Base-by-base conservation (phyloP, 2,797 vertebrate species). In the Pteropus rufus region DNA sequence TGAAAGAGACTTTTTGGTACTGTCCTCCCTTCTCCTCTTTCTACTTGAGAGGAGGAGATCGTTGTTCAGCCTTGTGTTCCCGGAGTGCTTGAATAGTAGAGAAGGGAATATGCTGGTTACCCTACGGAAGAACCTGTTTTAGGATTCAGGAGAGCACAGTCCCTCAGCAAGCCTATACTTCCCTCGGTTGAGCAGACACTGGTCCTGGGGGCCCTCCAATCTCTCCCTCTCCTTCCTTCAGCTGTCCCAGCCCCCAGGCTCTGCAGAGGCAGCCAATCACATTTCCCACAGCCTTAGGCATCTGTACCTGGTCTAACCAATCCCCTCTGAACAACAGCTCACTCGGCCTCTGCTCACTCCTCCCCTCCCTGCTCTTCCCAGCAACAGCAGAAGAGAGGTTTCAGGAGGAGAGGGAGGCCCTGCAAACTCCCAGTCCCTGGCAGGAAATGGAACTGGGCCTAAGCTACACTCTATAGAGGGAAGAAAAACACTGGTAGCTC, bases 301-400 rank as follows among this genome's bases (percentile, higher is more conserved):
- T 95, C 91, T 85, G 85, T 91, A 97, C 95, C 91, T 96, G 92
- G 69, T 56, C 34, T 64, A 89, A 85, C 89, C 95, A 93, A 96
- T 97, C 95, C 76, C 46, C 44, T 95, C 72, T 41, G 77, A 52
- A 91, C 49, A 96, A 72, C 49, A 88, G 76, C 91, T 90, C 84
- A 10, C 58, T 72, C 70, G 36, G 93, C 72, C 64, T 75, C 92
- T 90, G 65, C 80, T 94, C 81, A 49, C 83, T 90, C 95, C 86
- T 91, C 88, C 93, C 84, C 93, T 69, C 69, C 54, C 73, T 95
- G 41, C 88, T 96, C 96, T 97, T 87, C 97, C 90, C 92, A 95
- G 96, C 93, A 97, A 97, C 95, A 98, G 92, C 94, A 96, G 94
- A 87, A 84, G 90, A 75, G 76, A 95, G 92, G 41, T 10, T 86